Evolutionary conservation across 2,797 vertebrate species (phyloP).

Genomic region (Bovichtus diacanthus): DNA sequence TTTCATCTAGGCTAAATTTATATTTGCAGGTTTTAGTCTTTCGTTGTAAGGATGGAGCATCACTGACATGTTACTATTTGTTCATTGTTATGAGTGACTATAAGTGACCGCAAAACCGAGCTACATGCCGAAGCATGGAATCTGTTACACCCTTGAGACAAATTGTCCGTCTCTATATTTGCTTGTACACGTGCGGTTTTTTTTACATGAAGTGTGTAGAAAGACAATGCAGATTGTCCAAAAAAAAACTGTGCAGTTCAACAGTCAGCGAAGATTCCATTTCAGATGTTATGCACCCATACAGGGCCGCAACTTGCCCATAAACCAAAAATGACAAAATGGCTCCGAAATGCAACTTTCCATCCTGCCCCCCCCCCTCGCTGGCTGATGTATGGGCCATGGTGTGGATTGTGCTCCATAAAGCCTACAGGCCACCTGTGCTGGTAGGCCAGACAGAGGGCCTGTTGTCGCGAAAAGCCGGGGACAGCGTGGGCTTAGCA

Average conservation of each 20-base stretch:
- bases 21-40: not conserved
- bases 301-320: conserved; percentile 14
- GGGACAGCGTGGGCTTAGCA: conserved; percentile 47
- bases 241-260: not conserved
- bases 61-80: too few relatives aligned
- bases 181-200: not conserved
- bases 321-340: conserved; percentile 36
- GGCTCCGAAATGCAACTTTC: conserved; percentile 28
- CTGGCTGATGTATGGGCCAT: conserved; percentile 20
- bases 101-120: too few relatives aligned
- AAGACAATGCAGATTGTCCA: not conserved
- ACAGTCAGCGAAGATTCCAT: conserved; percentile 11
- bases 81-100: too few relatives aligned
- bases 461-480: conserved; percentile 55
- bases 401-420: conserved; percentile 38
- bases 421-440: conserved; percentile 62
- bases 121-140: too few relatives aligned
- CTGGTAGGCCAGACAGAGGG: conserved; percentile 58
- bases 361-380: not conserved
- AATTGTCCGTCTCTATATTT: not conserved
- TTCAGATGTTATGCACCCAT: conserved; percentile 4
- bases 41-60: not conserved
- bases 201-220: not conserved
- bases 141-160: not conserved
- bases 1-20: too few relatives aligned